Base-by-base conservation (phyloP, 2,797 vertebrate species). In the Lepilemur ruficaudatus region DNA sequence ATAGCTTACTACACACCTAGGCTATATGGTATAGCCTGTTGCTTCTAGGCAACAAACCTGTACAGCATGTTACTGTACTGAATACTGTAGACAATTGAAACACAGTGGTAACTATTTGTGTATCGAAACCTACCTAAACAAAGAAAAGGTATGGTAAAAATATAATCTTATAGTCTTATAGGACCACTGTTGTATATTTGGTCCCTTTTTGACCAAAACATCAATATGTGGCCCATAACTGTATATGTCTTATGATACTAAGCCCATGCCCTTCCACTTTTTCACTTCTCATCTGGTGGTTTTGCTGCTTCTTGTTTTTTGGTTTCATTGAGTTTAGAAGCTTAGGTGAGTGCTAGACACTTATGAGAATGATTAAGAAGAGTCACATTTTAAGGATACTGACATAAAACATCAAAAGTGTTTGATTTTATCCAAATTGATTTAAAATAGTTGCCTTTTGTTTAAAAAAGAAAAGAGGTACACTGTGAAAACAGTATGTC, bases 241-340 rank as follows among this genome's bases (percentile, higher is more conserved):
- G 12, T 90, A n/a, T 83, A 6, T 85, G 13, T 52, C 13, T 73
- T 75, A 43, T 3, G 73, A 20, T 80, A 41, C 55, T 94, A 80
- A 82, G 28, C 48, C 30, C 32, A 18, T 87, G 59, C 11, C 43
- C 17, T 81, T 83, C 28, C n/a, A 38, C 63, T 43, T 92, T 97
- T 38, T 92, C 5, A 55, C 67, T 70, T 95, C 25, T 57, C 50
- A 43, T 50, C 25, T 93, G 93, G 18, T 17, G 80, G 46, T 91
- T 91, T 97, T 85, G 8, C 46, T 87, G 48, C 63, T 50, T 28
- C 9, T 88, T 43, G 75, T 32, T 61, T 91, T 96, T 86, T 52
- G 79, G 63, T 92, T 79, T 52, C 55, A 57, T n/a, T 79, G 61
- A 86, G 38, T 89, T 94, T 89, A 96, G 95, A 95, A 82, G 83